Evolutionary conservation across 2,113 vertebrate genomes (phyloP).

Genomic region (Myotis yumanensis): DNA sequence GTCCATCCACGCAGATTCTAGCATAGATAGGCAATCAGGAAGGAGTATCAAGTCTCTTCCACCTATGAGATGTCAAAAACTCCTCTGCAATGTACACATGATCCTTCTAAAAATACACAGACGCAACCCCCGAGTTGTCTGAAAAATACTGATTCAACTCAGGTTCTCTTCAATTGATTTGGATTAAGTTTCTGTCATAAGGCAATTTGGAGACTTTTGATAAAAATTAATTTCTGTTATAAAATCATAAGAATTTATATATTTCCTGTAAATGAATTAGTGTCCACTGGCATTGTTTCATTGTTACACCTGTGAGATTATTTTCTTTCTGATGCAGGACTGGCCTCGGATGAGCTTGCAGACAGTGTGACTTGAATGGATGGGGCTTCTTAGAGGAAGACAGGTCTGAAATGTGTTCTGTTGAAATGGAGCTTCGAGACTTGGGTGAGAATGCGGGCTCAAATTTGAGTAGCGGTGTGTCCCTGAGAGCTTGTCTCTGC

Average conservation of each 20-base stretch:
- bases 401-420: not conserved
- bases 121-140: not conserved
- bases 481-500: too few species aligned
- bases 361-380: not conserved
- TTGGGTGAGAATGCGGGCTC: not conserved
- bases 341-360: not conserved
- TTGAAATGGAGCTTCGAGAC: not conserved
- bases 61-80: not conserved
- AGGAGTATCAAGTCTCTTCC: not conserved
- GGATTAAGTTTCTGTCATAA: not conserved
- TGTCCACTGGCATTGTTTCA: not conserved
- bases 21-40: not conserved
- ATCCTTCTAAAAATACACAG: not conserved
- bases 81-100: rapidly evolving
- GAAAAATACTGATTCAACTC: not conserved
- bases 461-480: not conserved
- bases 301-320: not conserved
- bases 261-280: not conserved
- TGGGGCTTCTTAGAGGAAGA: not conserved
- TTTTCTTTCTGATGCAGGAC: not conserved
- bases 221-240: not conserved
- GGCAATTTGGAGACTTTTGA: not conserved
- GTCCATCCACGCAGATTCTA: not conserved
- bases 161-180: not conserved
- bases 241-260: not conserved